Conservation (phyloP, 2,113 vertebrate genomes). For the Atractosteus spatula region DNA sequence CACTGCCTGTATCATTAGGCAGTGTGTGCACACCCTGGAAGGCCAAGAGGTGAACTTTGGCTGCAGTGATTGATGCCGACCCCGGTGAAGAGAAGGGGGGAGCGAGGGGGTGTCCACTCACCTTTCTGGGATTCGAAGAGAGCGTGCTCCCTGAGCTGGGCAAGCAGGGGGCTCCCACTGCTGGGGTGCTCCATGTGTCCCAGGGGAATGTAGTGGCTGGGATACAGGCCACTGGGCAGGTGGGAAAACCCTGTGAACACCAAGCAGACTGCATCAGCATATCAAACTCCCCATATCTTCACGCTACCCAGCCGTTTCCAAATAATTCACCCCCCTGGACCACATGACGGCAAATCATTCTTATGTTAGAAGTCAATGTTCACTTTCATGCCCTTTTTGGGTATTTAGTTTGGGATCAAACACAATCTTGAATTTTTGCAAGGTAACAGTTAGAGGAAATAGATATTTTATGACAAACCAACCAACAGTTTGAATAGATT, state of each 20-base stretch:
- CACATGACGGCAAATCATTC: too few relatives aligned
- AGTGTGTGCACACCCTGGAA: neutral
- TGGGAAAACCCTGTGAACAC: constrained; percentile 80
- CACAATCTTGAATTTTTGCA: too few relatives aligned
- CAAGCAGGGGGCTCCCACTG: constrained; percentile 65
- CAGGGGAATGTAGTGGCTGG: constrained; percentile 85
- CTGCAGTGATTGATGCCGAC: neutral
- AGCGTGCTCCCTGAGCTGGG: constrained; percentile 82
- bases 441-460: too few relatives aligned
- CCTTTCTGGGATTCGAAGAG: constrained; percentile 93
- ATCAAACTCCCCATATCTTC: neutral
- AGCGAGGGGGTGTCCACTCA: constrained; percentile 49
- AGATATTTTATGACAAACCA: too few relatives aligned
- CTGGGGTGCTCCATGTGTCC: constrained; percentile 82
- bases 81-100: neutral
- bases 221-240: constrained; percentile 82
- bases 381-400: too few relatives aligned
- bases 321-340: too few relatives aligned
- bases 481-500: too few relatives aligned
- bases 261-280: constrained; percentile 16
- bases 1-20: too few relatives aligned
- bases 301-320: too few relatives aligned
- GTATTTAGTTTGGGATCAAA: too few relatives aligned
- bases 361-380: too few relatives aligned
- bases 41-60: neutral